A percentile compares a stretch with the other conserved stretches of the same genome.
phyloP scores from a whole-genome alignment of 2,797 vertebrate genomes.

The Glyptemys insculpta region DNA sequence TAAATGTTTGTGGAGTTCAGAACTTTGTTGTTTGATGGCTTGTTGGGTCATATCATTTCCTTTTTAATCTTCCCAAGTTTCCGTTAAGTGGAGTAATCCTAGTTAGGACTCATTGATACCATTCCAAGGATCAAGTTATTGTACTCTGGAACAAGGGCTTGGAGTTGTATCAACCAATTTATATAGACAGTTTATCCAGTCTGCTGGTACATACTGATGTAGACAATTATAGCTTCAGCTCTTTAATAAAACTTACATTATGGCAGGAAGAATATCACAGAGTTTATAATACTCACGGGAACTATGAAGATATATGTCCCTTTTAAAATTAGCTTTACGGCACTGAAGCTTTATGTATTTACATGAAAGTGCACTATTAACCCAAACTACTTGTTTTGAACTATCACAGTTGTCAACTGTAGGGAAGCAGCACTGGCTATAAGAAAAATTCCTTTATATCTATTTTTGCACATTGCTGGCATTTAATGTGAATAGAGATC shows the following conservation, averaged over 20 bases:
- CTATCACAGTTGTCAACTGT: constrained; percentile 54
- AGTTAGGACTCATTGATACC: not conserved
- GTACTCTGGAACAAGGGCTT: constrained; percentile 35
- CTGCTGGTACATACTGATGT: constrained; percentile 68
- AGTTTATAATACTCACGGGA: constrained; percentile 79
- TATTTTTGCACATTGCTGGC: constrained; percentile 42
- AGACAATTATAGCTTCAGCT: constrained; percentile 78
- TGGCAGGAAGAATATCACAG: constrained; percentile 78
- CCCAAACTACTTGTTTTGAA: constrained; percentile 73
- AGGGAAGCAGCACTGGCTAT: not conserved
- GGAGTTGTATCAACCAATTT: constrained; percentile 74
- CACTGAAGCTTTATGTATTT: constrained; percentile 80
- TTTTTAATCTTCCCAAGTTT: rapidly evolving
- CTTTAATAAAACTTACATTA: constrained; percentile 80
- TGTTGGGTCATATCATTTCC: not conserved
- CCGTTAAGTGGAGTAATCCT: not conserved
- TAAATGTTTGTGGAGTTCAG: constrained; percentile 1
- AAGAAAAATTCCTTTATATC: constrained; percentile 33
- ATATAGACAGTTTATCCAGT: constrained; percentile 73
- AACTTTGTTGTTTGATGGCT: not conserved
- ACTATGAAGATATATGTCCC: constrained; percentile 80
- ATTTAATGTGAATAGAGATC: constrained; percentile 60
- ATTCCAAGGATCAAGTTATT: constrained; percentile 40
- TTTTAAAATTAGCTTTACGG: constrained; percentile 80
- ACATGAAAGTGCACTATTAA: constrained; percentile 80